These are phyloP conservation scores for Nasonia giraulti DNA, from an alignment of 1,140 invertebrate genomes.

Conservation along the genomic window DNA sequence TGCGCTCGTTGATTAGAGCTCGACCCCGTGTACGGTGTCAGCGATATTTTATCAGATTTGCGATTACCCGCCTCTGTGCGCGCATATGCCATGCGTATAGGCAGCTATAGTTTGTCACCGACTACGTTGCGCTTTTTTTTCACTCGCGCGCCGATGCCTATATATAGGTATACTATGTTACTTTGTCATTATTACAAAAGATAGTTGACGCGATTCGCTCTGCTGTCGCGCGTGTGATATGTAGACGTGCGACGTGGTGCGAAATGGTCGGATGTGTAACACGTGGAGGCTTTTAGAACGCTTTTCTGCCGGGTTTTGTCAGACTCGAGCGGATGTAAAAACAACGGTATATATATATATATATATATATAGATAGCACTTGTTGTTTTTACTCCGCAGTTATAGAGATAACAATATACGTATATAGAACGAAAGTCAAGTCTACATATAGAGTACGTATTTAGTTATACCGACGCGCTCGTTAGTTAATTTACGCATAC, in stretches of 20 bases:
- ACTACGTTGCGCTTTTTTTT: not conserved
- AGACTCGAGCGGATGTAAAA: no score
- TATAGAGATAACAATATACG: constrained; percentile 1
- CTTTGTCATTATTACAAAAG: no score
- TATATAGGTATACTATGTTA: not conserved
- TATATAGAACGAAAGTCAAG: constrained; percentile 1
- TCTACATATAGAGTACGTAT: constrained; percentile 7
- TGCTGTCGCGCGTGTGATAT: not conserved
- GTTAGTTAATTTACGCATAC: constrained; percentile 21
- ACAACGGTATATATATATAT: no score
- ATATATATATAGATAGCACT: no score
- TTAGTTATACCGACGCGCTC: constrained; percentile 8
- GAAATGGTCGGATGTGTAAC: not conserved
- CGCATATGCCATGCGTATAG: not conserved
- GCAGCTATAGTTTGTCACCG: not conserved
- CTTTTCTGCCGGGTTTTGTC: no score
- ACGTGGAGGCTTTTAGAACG: not conserved
- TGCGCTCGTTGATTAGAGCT: constrained; percentile 1
- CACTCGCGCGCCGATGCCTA: no score
- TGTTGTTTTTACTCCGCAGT: not conserved
- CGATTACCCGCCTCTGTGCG: not conserved
- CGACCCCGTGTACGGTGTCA: not conserved
- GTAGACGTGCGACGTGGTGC: not conserved
- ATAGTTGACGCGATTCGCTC: no score
- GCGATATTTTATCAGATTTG: constrained; percentile 16